Percentiles rank a stretch among this genome's conserved stretches.
These are phyloP conservation scores for Urocyon cinereoargenteus DNA, from an alignment of 2,797 vertebrate species.

Conservation along the genomic window DNA sequence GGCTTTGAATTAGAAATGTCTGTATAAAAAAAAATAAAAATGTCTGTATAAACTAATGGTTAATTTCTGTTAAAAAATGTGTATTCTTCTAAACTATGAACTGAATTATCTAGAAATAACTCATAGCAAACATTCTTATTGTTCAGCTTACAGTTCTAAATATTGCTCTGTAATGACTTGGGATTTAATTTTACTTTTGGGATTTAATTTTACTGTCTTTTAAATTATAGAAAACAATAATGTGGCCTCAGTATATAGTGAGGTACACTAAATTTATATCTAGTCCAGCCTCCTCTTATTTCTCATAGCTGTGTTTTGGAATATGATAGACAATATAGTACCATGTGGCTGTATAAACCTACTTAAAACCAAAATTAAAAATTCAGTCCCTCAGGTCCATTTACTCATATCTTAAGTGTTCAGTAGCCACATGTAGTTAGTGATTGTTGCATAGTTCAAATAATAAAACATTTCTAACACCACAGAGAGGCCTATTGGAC, in stretches of 20 bases:
- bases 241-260: background rate
- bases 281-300: background rate
- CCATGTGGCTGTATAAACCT: background rate
- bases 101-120: background rate
- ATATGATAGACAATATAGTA: background rate
- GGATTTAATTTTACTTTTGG: background rate
- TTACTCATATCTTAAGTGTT: background rate
- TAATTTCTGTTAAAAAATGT: background rate
- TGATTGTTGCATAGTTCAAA: background rate
- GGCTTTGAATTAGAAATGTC: background rate
- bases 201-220: background rate
- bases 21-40: background rate
- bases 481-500: background rate
- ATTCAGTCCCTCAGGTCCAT: background rate
- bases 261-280: background rate
- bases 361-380: constrained; percentile 7
- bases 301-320: background rate
- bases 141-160: background rate
- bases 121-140: background rate
- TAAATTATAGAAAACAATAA: background rate
- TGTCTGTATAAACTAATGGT: background rate
- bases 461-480: background rate
- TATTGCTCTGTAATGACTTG: background rate
- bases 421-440: background rate
- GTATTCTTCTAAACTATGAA: background rate